Base-by-base conservation (phyloP, 2,797 vertebrate genomes). In the Cossypha niveicapilla region DNA sequence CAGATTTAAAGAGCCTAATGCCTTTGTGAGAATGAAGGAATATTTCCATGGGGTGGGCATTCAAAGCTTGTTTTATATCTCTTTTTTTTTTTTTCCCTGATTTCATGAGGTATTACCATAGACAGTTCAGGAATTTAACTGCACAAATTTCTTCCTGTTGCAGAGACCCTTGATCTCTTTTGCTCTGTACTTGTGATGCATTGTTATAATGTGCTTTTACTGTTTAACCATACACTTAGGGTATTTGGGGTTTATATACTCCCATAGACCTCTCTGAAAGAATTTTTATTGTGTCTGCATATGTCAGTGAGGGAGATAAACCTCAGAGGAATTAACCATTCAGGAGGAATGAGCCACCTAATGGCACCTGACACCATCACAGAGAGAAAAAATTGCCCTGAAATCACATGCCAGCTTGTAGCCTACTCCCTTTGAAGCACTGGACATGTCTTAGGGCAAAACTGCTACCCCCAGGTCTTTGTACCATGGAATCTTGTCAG, bases 401-500 rank as follows among this genome's bases (percentile, higher is more conserved):
- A 67, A 75, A 81, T 41, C 18, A 3, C 25, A 37, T 27, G 4
- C n/a, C 30, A 50, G 18, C 15, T 61, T 72, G 13, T 35, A 68
- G 13, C 13, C 28, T 73, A 22, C 28, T 73, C 25, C 41, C 19
- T 27, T 8, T 15, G 10, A 39, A 74, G 15, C 24, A 25, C 11
- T 21, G 12, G 22, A 48, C 1, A 0, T 27, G 15, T 3, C 62
- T 35, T 65, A 2, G 0, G 56, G 24, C 17, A 68, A 30, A 78
- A 72, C 4, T 57, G 23, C 39, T 44, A 18, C 3, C 1, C 8
- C 22, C 16, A 44, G 30, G 19, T 13, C 24, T 82, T 85, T 10
- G 1, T 62, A 44, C 6, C 30, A 9, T 28, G 14, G 13, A 44
- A 13, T 32, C 6, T 12, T 21, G 13, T n/a, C 7, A 65, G 47